Percentiles rank a stretch among this genome's conserved stretches.
phyloP scores from a whole-genome alignment of 64 coral and sea anemone genomes.

The Porites lutea region DNA sequence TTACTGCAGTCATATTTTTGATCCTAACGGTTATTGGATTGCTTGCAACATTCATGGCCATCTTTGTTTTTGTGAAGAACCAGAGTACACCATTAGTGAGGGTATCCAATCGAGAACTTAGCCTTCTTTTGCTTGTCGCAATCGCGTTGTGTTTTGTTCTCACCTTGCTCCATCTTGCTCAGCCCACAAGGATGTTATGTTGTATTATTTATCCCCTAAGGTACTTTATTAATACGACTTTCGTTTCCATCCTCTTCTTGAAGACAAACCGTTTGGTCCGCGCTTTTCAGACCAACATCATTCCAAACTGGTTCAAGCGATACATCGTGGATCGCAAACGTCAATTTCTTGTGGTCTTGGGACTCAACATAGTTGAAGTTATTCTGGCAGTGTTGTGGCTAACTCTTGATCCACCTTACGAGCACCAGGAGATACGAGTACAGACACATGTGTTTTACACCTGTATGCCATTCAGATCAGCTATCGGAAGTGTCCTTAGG shows the following conservation, averaged over 20 bases:
- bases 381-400: conserved; percentile 54
- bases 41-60: background rate
- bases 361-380: conserved; percentile 42
- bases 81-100: conserved; percentile 45
- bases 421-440: conserved; percentile 30
- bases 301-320: conserved; percentile 68
- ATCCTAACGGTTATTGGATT: background rate
- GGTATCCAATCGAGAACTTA: conserved; percentile 53
- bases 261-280: conserved; percentile 71
- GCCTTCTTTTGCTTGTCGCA: conserved; percentile 55
- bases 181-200: conserved; percentile 47
- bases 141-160: conserved; percentile 63
- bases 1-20: conserved; percentile 1
- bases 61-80: background rate
- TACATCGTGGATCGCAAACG: conserved; percentile 53
- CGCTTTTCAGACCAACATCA: conserved; percentile 50
- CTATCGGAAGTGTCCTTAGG: conserved; percentile 23
- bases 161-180: conserved; percentile 55
- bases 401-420: conserved; percentile 28
- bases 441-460: conserved; percentile 44
- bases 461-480: conserved; percentile 43
- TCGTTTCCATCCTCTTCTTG: conserved; percentile 58
- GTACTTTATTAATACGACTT: conserved; percentile 48
- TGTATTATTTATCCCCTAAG: conserved; percentile 40
- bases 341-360: conserved; percentile 63